Evolutionary conservation across 1,140 invertebrate species (phyloP), one percentile per base, ranked within the genome.

Genomic region (Stratiolaelaps scimitus): DNA sequence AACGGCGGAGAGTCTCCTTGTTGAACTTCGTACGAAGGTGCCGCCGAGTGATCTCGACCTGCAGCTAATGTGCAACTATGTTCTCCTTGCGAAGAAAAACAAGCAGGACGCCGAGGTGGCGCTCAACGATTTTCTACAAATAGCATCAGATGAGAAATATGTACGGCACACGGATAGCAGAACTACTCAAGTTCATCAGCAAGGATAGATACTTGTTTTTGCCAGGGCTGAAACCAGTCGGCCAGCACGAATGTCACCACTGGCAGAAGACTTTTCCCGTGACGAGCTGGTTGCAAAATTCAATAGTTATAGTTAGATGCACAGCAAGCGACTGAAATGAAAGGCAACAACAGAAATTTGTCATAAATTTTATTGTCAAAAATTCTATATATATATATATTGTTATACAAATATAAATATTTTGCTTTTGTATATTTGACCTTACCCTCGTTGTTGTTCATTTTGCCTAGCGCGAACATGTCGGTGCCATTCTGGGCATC

Each of bases 401-500:
- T 64, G n/a, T 68, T 66, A 30, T 56, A 69, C 65, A 43, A 40
- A 67, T 44, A 67, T 30, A 68, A 13, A n/a, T 19, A 17, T n/a
- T 40, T 46, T 65, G 26, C 66, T 66, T 40, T 67, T 43, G 30
- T 48, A 20, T 47, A 64, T 4, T 68, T 67, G 2, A 10, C 44
- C 65, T 65, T 46, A 64, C 2, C 47, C 23, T 68, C 44, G 29
- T 75, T 73, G 1, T 76, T 81, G 19, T 80, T 45, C 65, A 43
- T n/a, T n/a, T n/a, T n/a, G n/a, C n/a, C n/a, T 64, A 75, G 70
- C 70, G 72, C 69, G 84, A 89, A 70, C 84, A 92, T 76, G 84
- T 92, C 7, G 88, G 89, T n/a, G 84, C 88, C 0, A 83, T 92
- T 40, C 81, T 93, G 65, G 92, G 91, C 0, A 83, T 93, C 68